Percentiles rank a stretch among this genome's conserved stretches.
These are phyloP conservation scores for Stegodyphus dumicola DNA, from an alignment of 1,140 invertebrate species.

Conservation along the genomic window DNA sequence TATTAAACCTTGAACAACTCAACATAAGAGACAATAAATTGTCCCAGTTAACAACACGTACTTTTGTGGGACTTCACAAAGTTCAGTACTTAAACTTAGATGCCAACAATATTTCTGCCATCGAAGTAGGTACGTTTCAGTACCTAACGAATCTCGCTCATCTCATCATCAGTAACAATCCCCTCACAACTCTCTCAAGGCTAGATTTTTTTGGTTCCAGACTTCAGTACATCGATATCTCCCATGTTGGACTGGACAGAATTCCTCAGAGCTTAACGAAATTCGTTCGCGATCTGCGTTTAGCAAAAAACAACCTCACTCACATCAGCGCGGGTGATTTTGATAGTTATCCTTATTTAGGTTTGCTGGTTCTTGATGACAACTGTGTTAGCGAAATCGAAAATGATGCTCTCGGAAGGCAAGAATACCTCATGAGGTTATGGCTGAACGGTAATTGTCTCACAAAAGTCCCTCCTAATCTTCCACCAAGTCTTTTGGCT, in stretches of 20 bases:
- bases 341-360: constrained; percentile 87
- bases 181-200: constrained; percentile 65
- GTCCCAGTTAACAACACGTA: constrained; percentile 71
- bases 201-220: constrained; percentile 75
- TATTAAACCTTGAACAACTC: constrained; percentile 75
- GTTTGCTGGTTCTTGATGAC: constrained; percentile 82
- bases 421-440: constrained; percentile 82
- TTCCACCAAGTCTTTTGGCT: constrained; percentile 74
- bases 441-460: constrained; percentile 83
- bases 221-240: constrained; percentile 84
- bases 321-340: constrained; percentile 84
- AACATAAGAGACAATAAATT: constrained; percentile 79
- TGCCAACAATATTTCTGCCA: constrained; percentile 77
- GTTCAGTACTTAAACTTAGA: constrained; percentile 85
- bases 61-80: constrained; percentile 69
- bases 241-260: constrained; percentile 78
- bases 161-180: constrained; percentile 74
- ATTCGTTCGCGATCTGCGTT: constrained; percentile 81
- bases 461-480: constrained; percentile 74
- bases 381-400: constrained; percentile 83
- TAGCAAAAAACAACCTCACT: constrained; percentile 81
- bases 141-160: constrained; percentile 80
- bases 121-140: constrained; percentile 79
- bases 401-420: constrained; percentile 84
- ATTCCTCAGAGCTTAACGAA: constrained; percentile 86